Evolutionary conservation across 2,113 vertebrate genomes (phyloP).

Genomic region (Cygnus atratus): DNA sequence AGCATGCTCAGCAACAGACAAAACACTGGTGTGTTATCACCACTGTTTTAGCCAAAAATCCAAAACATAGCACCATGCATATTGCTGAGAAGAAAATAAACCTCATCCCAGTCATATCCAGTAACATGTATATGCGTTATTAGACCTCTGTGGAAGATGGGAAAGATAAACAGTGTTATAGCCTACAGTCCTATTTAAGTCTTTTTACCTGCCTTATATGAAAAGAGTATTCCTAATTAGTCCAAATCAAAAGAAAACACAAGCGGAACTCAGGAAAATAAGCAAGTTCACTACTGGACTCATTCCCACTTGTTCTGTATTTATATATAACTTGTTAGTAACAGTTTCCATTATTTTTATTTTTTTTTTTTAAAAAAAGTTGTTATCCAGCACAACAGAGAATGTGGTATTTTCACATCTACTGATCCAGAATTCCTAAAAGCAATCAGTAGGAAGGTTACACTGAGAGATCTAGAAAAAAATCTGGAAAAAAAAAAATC

Average conservation of each 20-base stretch:
- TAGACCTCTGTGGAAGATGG: not conserved
- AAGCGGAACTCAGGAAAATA: not conserved
- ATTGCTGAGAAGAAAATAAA: not conserved
- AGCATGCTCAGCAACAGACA: not conserved
- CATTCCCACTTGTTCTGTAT: not conserved
- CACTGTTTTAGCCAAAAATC: not conserved
- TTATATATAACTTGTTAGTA: not conserved
- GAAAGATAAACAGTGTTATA: not conserved
- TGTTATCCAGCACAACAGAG: not conserved
- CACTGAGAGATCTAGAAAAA: not conserved
- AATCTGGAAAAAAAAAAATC: not conserved
- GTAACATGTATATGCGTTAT: rapidly evolving
- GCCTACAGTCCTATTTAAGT: not conserved
- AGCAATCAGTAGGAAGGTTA: not conserved
- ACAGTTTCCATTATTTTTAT: not conserved
- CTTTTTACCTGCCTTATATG: not conserved
- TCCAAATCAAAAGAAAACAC: not conserved
- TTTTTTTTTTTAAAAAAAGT: not conserved
- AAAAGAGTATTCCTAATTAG: not conserved
- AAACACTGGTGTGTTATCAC: not conserved
- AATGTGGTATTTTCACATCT: not conserved
- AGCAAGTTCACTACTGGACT: not conserved
- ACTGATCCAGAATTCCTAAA: not conserved
- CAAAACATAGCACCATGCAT: rapidly evolving
- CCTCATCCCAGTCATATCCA: not conserved